These are phyloP conservation scores for Liparis tanakae DNA, from an alignment of 2,797 vertebrate species.

Conservation along the genomic window DNA sequence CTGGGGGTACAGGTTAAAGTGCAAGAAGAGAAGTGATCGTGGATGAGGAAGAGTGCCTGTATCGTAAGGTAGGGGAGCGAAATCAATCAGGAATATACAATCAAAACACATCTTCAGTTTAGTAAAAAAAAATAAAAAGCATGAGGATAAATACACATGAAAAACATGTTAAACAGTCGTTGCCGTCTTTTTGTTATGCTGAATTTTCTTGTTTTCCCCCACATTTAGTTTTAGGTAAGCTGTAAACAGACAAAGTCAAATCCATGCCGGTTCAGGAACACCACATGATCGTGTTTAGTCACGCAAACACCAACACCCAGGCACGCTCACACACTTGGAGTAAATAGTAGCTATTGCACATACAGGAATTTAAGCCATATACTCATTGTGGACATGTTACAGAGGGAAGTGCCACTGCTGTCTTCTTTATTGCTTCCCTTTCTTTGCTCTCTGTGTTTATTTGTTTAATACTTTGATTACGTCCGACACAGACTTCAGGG, in stretches of 20 bases:
- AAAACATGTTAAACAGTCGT: slow-evolving; percentile 58
- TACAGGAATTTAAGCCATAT: slow-evolving; percentile 85
- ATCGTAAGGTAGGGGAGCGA: slow-evolving; percentile 44
- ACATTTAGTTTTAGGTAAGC: slow-evolving; percentile 40
- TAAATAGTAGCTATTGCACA: slow-evolving; percentile 84
- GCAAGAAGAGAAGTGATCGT: slow-evolving; percentile 67
- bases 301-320: slow-evolving; percentile 52
- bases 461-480: slow-evolving; percentile 38
- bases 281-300: slow-evolving; percentile 57
- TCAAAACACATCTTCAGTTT: slow-evolving; percentile 55
- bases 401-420: slow-evolving; percentile 55
- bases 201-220: slow-evolving; percentile 38
- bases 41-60: slow-evolving; percentile 42
- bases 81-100: slow-evolving; percentile 62
- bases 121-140: slow-evolving; percentile 54
- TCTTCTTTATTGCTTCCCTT: slow-evolving; percentile 28
- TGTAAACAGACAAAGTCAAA: slow-evolving; percentile 59
- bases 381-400: slow-evolving; percentile 57
- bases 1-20: slow-evolving; percentile 75
- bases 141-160: slow-evolving; percentile 67
- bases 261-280: slow-evolving; percentile 64
- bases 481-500: slow-evolving; percentile 72
- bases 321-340: slow-evolving; percentile 52
- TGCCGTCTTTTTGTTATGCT: slow-evolving; percentile 59
- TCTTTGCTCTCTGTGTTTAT: slow-evolving; percentile 62